Percentiles rank a stretch among this genome's conserved stretches.
Evolutionary conservation across 2,797 vertebrate species (phyloP).

Genomic region (Petrocephalus sullivani): DNA sequence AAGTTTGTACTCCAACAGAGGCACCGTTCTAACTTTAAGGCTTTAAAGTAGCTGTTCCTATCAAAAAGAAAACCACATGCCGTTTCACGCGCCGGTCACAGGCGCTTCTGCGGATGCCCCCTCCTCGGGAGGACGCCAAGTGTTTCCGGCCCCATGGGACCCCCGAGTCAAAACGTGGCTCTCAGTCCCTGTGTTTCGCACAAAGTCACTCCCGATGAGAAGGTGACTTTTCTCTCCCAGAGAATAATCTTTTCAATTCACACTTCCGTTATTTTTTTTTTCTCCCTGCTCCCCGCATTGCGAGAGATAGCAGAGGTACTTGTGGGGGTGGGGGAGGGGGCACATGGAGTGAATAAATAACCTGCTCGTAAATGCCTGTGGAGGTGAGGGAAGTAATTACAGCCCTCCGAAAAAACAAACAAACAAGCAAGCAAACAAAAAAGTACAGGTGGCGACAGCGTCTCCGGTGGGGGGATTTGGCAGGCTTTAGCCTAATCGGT

Average conservation of each 20-base stretch:
- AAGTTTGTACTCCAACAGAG: background rate
- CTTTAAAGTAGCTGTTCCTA: background rate
- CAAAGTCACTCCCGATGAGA: conserved; percentile 2
- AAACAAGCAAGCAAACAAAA: conserved; percentile 2
- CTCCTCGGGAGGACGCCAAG: background rate
- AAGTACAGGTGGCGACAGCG: conserved; percentile 14
- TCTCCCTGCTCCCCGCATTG: background rate
- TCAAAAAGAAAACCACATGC: background rate
- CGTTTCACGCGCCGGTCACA: background rate
- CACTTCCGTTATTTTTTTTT: conserved; percentile 8
- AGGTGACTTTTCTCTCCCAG: background rate
- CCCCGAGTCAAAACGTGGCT: background rate
- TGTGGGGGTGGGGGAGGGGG: background rate
- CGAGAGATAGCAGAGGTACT: background rate
- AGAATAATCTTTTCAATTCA: conserved; percentile 20
- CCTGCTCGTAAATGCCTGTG: background rate
- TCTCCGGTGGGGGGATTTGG: background rate
- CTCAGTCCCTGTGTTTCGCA: background rate
- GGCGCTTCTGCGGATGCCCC: background rate
- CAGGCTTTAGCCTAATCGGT: background rate
- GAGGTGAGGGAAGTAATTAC: conserved; percentile 5
- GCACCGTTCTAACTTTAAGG: background rate
- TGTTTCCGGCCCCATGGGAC: background rate
- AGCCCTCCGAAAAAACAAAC: conserved; percentile 2
- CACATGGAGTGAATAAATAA: background rate